Base-by-base conservation (phyloP, 2,797 vertebrate species). In the Silurus aristotelis region DNA sequence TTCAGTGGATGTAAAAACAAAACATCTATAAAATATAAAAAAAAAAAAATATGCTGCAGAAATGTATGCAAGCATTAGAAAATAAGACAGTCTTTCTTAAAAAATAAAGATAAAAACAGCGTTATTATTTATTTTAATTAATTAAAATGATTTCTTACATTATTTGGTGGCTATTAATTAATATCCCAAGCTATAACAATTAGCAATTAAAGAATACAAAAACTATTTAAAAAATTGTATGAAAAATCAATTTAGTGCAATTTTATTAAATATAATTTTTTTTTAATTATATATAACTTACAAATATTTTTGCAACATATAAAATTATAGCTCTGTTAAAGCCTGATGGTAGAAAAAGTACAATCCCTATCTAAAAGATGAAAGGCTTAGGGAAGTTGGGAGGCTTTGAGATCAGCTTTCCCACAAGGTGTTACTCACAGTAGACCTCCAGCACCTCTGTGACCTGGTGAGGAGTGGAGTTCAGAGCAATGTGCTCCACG, bases 391-490 rank as follows among this genome's bases (percentile, higher is more conserved):
- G 25, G 70, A 56, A 22, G 12, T 55, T 56, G n/a, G 43, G n/a
- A 61, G 31, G 31, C 56, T 63, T 19, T 13, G 17, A 31, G 63
- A 56, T 68, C 43, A 78, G 76, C 68, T 73, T 14, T 72, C 9
- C 14, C n/a, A 20, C 8, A 7, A 15, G 43, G 25, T 66, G 27
- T 67, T 94, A 98, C 98, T 99, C 96, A 99, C 98, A 99, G 94
- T 99, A 97, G 92, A 99, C 98, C 95, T 98, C 97, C 95, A 99
- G 96, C 90, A 98, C 96, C 93, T 99, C 97, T 60, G 96, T 98
- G 89, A 97, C 97, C 94, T 97, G 96, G 92, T 99, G 97, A 81
- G 98, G 97, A 83, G 95, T 96, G 76, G 96, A 94, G 76, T 96
- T 94, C 90, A 99, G 95, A 60, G 98, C 96, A 85, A 97, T 96